Evolutionary conservation across 2,888 invertebrate genomes (phyloP), one percentile per base, ranked within the genome.

Genomic region (Peribatodes rhomboidaria): DNA sequence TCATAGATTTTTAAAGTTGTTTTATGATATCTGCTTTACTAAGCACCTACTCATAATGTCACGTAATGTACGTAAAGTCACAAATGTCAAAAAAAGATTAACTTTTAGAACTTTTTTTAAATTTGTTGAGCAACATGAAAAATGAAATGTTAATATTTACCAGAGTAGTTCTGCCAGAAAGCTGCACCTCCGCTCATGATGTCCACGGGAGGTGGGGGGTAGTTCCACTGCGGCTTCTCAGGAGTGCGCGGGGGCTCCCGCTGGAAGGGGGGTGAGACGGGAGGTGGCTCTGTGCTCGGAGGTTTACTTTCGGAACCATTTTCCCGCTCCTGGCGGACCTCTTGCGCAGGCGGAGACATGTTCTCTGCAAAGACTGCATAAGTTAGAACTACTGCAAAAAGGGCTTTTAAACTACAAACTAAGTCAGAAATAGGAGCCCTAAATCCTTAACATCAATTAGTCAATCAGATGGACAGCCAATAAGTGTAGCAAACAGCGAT

Each of bases 141-240:
- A 33, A 31, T 20, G 27, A 27, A 27, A n/a, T n/a, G 27, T 27
- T 4, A 14, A 42, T 62, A 86, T 95, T 94, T 86, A 98, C 97
- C 97, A 83, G 97, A 97, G 92, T 98, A 98, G 87, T 97, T 98
- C 86, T 97, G 97, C 97, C 97, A 98, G 91, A 98, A 97, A 46
- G 97, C 97, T 52, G 96, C 96, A 41, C 97, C 97, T 59, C 96
- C 96, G 79, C 96, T 96, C 95, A 98, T 97, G 86, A 97, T 95
- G 90, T 97, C 97, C 18, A 93, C 91, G 16, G 94, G 92, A 42
- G 93, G 92, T 49, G 93, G 92, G 16, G 93, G 92, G 76, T 93
- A 92, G 86, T 88, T 92, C 89, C 95, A 95, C 63, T 95, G 94
- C 14, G 92, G 87, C 82, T 93, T 90, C 74, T 92, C 91, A 0